Conservation (phyloP, 2,113 vertebrate genomes). For the Zosterops borbonicus region DNA sequence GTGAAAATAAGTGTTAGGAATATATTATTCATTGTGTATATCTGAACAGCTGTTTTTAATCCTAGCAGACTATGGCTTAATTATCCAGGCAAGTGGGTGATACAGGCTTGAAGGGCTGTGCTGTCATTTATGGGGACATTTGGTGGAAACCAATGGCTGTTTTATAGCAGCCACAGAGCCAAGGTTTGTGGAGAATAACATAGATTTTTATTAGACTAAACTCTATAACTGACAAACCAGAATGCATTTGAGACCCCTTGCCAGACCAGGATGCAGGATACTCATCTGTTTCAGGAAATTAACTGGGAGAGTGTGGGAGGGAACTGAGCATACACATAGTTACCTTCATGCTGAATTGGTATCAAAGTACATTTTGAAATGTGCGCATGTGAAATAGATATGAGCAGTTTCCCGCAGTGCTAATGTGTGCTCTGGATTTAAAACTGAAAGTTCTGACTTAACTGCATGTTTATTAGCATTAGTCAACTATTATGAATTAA, state of each 20-base stretch:
- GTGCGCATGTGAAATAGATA: not conserved
- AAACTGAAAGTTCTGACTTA: not conserved
- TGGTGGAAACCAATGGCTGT: not conserved
- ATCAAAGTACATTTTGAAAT: not conserved
- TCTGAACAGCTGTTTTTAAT: not conserved
- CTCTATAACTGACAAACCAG: not conserved
- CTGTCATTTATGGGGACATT: not conserved
- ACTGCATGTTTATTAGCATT: not conserved
- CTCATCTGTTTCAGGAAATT: not conserved
- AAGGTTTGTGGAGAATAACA: not conserved
- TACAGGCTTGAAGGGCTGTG: not conserved
- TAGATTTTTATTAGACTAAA: not conserved
- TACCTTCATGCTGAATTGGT: not conserved
- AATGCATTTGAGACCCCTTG: not conserved
- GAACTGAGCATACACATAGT: not conserved
- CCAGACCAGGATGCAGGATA: not conserved
- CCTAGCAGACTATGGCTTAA: not conserved
- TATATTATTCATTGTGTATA: not conserved
- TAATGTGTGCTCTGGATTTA: not conserved
- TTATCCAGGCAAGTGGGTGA: not conserved
- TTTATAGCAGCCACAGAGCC: not conserved
- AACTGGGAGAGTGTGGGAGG: accelerated
- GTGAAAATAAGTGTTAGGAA: not conserved
- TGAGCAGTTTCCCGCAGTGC: not conserved
- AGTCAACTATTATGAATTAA: not conserved